Evolutionary conservation across 2,888 invertebrate genomes (phyloP).

Genomic region (Agrochola lychnidis): DNA sequence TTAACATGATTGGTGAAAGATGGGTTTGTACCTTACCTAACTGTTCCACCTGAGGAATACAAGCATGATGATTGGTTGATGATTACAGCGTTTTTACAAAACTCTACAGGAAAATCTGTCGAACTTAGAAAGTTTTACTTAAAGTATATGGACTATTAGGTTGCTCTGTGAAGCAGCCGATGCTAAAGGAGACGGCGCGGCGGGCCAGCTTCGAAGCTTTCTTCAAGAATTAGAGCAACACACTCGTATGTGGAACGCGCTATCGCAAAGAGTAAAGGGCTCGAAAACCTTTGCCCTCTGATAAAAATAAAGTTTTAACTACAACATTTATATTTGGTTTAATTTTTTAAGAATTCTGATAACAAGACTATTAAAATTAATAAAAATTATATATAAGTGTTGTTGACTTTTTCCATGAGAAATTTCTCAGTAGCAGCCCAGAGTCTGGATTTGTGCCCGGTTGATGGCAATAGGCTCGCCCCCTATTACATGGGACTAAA

Average conservation of each 20-base stretch:
- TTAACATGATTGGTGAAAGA: not conserved
- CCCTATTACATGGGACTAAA: not conserved
- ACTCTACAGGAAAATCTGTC: not conserved
- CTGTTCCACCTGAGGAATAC: too few species aligned
- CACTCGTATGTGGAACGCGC: not conserved
- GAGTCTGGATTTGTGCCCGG: not conserved
- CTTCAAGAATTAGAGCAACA: conserved; percentile 18
- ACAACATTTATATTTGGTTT: conserved; percentile 30
- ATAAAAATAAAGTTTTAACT: conserved; percentile 22
- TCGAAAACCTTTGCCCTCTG: conserved; percentile 30
- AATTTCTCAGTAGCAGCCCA: not conserved
- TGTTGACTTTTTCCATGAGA: not conserved
- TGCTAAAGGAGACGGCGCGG: too few species aligned
- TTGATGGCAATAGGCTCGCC: not conserved
- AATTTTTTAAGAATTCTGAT: conserved; percentile 23
- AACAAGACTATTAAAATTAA: not conserved
- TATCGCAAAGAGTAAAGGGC: conserved; percentile 17
- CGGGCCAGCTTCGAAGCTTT: not conserved
- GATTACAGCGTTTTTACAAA: not conserved
- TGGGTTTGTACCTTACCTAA: not conserved
- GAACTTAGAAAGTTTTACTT: not conserved
- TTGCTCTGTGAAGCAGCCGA: not conserved
- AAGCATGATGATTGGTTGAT: not conserved
- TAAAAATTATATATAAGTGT: not conserved
- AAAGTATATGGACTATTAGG: not conserved